These are phyloP conservation scores for Theristicus caerulescens DNA, from an alignment of 2,113 vertebrate genomes.

Conservation along the genomic window DNA sequence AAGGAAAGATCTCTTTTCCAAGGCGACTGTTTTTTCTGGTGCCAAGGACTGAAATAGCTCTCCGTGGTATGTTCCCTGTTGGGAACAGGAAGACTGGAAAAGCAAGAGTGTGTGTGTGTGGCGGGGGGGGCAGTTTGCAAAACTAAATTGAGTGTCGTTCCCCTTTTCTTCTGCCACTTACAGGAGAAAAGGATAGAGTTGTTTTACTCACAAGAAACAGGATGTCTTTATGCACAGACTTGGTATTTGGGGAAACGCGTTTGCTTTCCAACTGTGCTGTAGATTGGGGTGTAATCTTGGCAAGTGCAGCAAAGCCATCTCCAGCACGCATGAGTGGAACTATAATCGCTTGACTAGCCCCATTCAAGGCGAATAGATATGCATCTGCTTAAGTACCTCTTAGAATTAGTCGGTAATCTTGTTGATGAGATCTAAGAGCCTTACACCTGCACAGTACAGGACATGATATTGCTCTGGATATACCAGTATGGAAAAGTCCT, in stretches of 20 bases:
- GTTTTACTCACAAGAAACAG: not conserved
- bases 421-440: conserved; percentile 57
- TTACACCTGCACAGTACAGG: conserved; percentile 59
- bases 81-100: conserved; percentile 5
- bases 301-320: conserved; percentile 38
- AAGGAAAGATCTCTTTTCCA: not conserved
- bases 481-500: conserved; percentile 56
- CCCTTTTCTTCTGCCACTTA: not conserved
- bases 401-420: conserved; percentile 55
- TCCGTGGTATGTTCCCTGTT: not conserved
- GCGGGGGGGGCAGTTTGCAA: not conserved
- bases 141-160: not conserved
- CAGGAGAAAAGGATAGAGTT: not conserved
- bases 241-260: not conserved
- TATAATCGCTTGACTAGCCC: conserved; percentile 32
- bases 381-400: conserved; percentile 62
- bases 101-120: not conserved
- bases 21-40: not conserved
- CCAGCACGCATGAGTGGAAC: conserved; percentile 33
- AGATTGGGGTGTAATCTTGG: conserved; percentile 21
- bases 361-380: conserved; percentile 16
- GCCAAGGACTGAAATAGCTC: conserved; percentile 30
- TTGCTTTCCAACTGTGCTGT: conserved; percentile 33
- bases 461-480: conserved; percentile 43
- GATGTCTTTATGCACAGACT: not conserved